phyloP scores from a whole-genome alignment of 2,113 vertebrate genomes.

The Elephas maximus region DNA sequence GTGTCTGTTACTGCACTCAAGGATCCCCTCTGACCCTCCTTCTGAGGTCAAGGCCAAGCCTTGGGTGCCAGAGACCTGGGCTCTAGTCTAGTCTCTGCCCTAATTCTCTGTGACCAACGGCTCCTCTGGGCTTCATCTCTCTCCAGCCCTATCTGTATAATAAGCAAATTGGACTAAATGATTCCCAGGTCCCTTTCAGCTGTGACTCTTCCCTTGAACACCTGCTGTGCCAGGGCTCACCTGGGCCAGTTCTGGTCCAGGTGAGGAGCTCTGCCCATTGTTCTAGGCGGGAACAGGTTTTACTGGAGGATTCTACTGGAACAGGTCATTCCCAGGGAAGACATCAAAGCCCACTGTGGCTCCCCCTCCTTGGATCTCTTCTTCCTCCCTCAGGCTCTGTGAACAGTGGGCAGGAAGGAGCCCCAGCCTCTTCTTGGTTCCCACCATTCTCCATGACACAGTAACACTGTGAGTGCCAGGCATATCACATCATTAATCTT shows the following conservation, averaged over 20 bases:
- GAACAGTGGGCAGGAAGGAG: background rate
- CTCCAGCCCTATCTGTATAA: background rate
- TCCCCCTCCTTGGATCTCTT: background rate
- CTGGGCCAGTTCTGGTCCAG: background rate
- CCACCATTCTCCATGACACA: background rate
- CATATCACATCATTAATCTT: background rate
- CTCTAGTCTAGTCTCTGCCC: background rate
- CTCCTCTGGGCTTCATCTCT: conserved; percentile 42
- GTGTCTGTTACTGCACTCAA: background rate
- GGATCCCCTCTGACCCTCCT: background rate
- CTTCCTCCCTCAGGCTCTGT: background rate
- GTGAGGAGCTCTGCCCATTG: background rate
- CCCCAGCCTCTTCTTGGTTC: background rate
- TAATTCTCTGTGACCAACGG: background rate
- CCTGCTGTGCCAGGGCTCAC: background rate
- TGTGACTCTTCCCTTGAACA: conserved; percentile 16
- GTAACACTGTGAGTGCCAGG: background rate
- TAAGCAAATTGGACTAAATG: background rate
- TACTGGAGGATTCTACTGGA: background rate
- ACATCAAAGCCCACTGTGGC: background rate
- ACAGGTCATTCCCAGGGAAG: background rate
- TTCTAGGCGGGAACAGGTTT: background rate
- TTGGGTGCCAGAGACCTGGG: background rate
- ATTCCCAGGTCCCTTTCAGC: background rate
- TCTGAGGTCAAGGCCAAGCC: background rate